Percentiles rank a stretch among this genome's conserved stretches.
Evolutionary conservation across 1,140 invertebrate genomes (phyloP).

Genomic region (Maniola jurtina): DNA sequence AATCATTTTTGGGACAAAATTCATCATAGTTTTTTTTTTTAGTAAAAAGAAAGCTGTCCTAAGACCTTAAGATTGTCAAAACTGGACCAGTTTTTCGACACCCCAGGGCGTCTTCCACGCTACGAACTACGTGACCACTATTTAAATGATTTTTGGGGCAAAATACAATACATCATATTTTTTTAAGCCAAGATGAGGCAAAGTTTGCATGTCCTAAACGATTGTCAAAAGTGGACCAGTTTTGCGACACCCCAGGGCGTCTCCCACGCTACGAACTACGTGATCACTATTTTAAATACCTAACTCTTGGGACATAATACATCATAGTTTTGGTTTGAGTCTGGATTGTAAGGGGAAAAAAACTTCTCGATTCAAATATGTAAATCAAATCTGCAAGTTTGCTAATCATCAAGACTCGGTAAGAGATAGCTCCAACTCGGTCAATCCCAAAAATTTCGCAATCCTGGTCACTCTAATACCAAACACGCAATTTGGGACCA

Average conservation of each 20-base stretch:
- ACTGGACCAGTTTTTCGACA: conserved; percentile 26
- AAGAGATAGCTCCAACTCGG: too few species aligned
- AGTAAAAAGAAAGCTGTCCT: conserved; percentile 14
- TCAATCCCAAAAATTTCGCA: background rate
- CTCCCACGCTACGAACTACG: conserved; percentile 21
- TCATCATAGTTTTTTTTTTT: too few species aligned
- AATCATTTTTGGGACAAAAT: background rate
- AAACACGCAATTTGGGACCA: background rate
- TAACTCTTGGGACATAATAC: too few species aligned
- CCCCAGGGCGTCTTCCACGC: conserved; percentile 30
- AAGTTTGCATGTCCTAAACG: conserved; percentile 25
- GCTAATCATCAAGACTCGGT: too few species aligned
- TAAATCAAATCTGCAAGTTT: too few species aligned
- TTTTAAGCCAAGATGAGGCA: conserved; percentile 6
- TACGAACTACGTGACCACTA: background rate
- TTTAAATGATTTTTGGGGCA: too few species aligned
- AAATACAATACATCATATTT: too few species aligned
- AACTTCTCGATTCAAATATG: too few species aligned
- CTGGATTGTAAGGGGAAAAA: too few species aligned
- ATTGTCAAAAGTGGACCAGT: conserved; percentile 26
- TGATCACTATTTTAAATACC: too few species aligned
- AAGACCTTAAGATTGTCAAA: conserved; percentile 27
- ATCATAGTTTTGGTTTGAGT: too few species aligned
- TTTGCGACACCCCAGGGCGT: conserved; percentile 27
- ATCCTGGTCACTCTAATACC: background rate